phyloP scores from a whole-genome alignment of 2,113 vertebrate genomes.

The Muscicapa adusta region DNA sequence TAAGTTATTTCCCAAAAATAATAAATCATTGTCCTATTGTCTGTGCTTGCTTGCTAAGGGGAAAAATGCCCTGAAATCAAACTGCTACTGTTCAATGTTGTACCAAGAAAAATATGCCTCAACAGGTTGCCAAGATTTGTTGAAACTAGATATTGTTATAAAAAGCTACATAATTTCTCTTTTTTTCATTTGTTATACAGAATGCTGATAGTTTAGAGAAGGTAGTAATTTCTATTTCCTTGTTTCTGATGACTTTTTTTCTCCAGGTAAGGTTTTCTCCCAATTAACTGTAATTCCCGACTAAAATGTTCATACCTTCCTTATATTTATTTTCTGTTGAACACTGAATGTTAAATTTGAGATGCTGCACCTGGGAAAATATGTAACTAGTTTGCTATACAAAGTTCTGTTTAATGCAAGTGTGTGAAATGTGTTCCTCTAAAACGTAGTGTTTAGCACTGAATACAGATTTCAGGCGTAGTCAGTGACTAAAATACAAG shows the following conservation, averaged over 20 bases:
- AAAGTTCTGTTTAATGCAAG: neutral
- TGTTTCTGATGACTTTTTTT: neutral
- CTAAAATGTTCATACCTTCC: neutral
- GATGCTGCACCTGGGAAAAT: neutral
- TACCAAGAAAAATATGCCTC: neutral
- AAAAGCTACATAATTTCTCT: neutral
- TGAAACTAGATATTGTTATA: neutral
- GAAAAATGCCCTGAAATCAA: neutral
- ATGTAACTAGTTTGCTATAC: neutral
- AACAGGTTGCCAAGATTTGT: neutral
- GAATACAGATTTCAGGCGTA: neutral
- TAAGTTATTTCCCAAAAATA: neutral
- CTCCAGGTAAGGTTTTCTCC: neutral
- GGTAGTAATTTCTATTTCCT: neutral
- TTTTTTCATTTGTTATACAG: neutral
- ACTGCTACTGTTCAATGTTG: neutral
- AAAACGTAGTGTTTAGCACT: neutral
- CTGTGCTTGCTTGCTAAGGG: neutral
- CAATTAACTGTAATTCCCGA: neutral
- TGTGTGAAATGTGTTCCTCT: neutral
- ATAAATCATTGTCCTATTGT: neutral
- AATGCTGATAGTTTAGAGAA: neutral
- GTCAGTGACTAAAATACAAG: neutral
- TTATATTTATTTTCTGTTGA: neutral
- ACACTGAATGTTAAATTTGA: neutral